Evolutionary conservation across 1,140 invertebrate species (phyloP).

Genomic region (Zophobas atratus): DNA sequence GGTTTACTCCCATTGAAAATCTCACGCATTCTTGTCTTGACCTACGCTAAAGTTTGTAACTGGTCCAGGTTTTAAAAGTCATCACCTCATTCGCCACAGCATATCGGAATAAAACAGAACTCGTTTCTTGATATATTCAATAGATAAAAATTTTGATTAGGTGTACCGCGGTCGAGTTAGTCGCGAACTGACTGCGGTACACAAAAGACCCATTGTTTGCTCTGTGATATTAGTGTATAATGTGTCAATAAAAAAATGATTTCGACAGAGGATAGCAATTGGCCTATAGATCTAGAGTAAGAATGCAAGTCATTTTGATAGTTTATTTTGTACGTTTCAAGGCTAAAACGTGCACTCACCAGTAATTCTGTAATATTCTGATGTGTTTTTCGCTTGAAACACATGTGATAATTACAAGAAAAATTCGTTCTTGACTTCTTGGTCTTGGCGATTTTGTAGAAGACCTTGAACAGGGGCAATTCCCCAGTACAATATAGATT

Average conservation of each 20-base stretch:
- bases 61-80: constrained; percentile 29
- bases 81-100: constrained; percentile 15
- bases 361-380: constrained; percentile 23
- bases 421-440: background rate
- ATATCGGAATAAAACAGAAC: constrained; percentile 31
- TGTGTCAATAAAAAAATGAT: constrained; percentile 27
- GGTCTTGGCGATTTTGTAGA: background rate
- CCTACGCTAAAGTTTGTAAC: constrained; percentile 31
- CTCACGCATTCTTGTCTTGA: constrained; percentile 22
- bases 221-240: constrained; percentile 33
- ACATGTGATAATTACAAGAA: too few relatives aligned
- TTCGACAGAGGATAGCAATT: constrained; percentile 3
- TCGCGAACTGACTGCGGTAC: constrained; percentile 9
- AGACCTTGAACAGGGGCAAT: too few relatives aligned
- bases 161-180: constrained; percentile 1
- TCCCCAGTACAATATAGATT: too few relatives aligned
- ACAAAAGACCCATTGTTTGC: background rate
- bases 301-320: constrained; percentile 35
- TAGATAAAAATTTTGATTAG: constrained; percentile 39
- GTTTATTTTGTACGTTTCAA: constrained; percentile 27
- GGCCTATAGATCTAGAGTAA: constrained; percentile 31
- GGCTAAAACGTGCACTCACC: constrained; percentile 12
- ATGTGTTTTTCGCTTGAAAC: background rate
- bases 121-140: constrained; percentile 35
- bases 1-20: background rate